These are phyloP conservation scores for Ficedula albicollis DNA, from an alignment of 2,797 vertebrate species.

Conservation along the genomic window DNA sequence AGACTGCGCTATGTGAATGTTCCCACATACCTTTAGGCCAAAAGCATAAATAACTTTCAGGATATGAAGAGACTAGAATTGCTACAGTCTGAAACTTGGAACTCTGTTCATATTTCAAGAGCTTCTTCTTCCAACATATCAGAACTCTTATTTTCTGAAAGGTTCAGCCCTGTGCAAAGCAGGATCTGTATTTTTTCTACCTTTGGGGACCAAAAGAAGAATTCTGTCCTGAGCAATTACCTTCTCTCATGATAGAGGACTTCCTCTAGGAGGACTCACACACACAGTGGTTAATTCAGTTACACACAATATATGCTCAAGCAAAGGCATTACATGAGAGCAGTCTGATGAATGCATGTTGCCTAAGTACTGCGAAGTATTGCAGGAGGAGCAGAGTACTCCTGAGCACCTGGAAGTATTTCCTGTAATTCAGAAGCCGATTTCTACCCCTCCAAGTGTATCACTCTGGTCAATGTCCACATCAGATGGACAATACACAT, in stretches of 20 bases:
- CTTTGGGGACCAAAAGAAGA: not conserved
- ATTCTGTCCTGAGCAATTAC: not conserved
- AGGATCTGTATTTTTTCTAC: not conserved
- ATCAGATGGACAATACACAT: not conserved
- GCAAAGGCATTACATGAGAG: not conserved
- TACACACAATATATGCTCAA: not conserved
- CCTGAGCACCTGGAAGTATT: not conserved
- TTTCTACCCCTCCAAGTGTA: not conserved
- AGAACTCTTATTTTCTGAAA: not conserved
- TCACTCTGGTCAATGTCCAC: not conserved
- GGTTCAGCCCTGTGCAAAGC: not conserved
- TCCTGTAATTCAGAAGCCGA: not conserved
- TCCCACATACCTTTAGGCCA: not conserved
- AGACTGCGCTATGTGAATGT: rapidly evolving
- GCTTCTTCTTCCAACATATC: not conserved
- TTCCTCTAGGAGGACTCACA: not conserved
- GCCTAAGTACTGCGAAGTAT: not conserved
- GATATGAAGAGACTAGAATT: not conserved
- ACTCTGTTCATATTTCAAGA: not conserved
- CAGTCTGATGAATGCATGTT: not conserved
- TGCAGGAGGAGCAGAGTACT: not conserved
- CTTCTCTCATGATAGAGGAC: not conserved
- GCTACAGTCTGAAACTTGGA: not conserved
- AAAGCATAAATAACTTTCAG: not conserved
- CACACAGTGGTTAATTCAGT: not conserved